Conservation (phyloP, 2,113 vertebrate species). For the Xenopus tropicalis region UCB_Xtro_10.0 CM004444.2:172115501-172116000, state of each 20-base stretch:
- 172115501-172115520: not conserved
- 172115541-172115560: not conserved
- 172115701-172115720: not conserved
- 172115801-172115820: not conserved
- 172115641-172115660: not conserved
- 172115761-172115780: too few species aligned
- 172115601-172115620: not conserved
- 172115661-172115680: too few species aligned
- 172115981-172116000: too few species aligned
- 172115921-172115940: not conserved
- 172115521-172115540: not conserved
- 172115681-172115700: not conserved
- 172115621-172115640: not conserved
- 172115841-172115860: too few species aligned
- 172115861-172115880: not conserved
- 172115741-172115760: not conserved
- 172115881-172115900: not conserved
- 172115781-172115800: too few species aligned
- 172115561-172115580: not conserved
- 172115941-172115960: not conserved
- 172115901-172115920: not conserved
- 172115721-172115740: not conserved
- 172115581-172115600: not conserved
- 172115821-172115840: not conserved
- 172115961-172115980: too few species aligned